A percentile compares a stretch with the other conserved stretches of the same genome.
phyloP scores from a whole-genome alignment of 2,797 vertebrate genomes.

The Carapus acus region DNA sequence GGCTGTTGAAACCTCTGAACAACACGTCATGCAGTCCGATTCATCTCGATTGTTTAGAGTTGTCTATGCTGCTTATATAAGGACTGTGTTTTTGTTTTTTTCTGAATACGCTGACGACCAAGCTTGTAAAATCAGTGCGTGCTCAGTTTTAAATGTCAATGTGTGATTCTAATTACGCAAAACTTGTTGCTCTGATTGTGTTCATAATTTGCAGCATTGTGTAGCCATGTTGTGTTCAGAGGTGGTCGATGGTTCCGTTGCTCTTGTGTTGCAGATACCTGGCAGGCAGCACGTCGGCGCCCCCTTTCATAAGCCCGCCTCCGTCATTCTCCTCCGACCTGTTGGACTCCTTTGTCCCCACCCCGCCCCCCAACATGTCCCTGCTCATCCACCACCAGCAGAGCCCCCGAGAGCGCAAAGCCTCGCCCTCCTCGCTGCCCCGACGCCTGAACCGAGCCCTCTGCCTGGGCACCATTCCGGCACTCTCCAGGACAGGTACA shows the following conservation, averaged over 20 bases:
- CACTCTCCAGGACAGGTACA: constrained; percentile 82
- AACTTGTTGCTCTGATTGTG: no score
- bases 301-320: constrained; percentile 59
- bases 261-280: constrained; percentile 81
- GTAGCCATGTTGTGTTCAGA: constrained; percentile 10
- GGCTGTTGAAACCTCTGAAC: not conserved
- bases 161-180: no score
- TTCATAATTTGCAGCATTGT: no score
- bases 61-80: no score
- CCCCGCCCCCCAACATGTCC: constrained; percentile 81
- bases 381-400: constrained; percentile 78
- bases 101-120: no score
- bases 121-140: not conserved
- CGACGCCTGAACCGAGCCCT: constrained; percentile 88
- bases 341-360: constrained; percentile 74
- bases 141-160: not conserved
- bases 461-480: constrained; percentile 86
- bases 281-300: constrained; percentile 65
- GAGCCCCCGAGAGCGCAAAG: constrained; percentile 70
- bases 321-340: constrained; percentile 43
- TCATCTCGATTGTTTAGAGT: no score
- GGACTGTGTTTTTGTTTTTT: no score
- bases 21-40: no score
- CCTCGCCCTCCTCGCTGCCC: constrained; percentile 84
- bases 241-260: constrained; percentile 47